These are phyloP conservation scores for Drosophila busckii DNA, from an alignment of 1,140 invertebrate species.

Conservation along the genomic window DNA sequence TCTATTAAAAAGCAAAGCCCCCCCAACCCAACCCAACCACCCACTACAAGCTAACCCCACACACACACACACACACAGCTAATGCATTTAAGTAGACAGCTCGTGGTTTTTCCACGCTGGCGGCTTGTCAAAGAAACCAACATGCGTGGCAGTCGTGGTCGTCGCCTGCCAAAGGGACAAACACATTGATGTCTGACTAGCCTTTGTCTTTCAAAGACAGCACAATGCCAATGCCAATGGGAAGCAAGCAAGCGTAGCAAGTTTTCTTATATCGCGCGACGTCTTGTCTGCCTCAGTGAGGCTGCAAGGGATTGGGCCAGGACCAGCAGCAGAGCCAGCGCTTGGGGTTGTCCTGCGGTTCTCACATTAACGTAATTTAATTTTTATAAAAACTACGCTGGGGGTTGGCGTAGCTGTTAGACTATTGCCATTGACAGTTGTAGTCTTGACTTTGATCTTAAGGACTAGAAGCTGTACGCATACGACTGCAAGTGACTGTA, in stretches of 20 bases:
- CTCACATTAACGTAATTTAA: conserved; percentile 76
- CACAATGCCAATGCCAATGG: not conserved
- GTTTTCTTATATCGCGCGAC: conserved; percentile 58
- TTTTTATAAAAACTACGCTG: conserved; percentile 70
- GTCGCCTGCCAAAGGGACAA: conserved; percentile 52
- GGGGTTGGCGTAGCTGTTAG: conserved; percentile 29
- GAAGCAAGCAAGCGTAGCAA: conserved; percentile 10
- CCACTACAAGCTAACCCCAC: not conserved
- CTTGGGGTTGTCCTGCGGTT: conserved; percentile 47
- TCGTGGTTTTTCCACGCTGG: conserved; percentile 48
- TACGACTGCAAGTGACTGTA: too few relatives aligned
- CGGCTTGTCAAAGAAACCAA: conserved; percentile 70
- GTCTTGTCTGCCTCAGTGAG: conserved; percentile 37
- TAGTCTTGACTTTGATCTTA: conserved; percentile 60
- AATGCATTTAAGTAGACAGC: conserved; percentile 74
- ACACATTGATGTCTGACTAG: conserved; percentile 65
- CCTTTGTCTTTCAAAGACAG: conserved; percentile 57
- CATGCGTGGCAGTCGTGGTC: conserved; percentile 38
- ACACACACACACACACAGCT: conserved; percentile 17
- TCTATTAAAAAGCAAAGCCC: conserved; percentile 75
- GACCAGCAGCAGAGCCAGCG: not conserved
- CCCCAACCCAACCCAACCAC: conserved; percentile 21
- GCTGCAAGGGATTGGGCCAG: conserved; percentile 1
- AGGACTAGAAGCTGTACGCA: too few relatives aligned
- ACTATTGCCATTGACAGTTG: conserved; percentile 47